These are phyloP conservation scores for Cydia fagiglandana DNA, from an alignment of 1,140 invertebrate genomes.

Conservation along the genomic window DNA sequence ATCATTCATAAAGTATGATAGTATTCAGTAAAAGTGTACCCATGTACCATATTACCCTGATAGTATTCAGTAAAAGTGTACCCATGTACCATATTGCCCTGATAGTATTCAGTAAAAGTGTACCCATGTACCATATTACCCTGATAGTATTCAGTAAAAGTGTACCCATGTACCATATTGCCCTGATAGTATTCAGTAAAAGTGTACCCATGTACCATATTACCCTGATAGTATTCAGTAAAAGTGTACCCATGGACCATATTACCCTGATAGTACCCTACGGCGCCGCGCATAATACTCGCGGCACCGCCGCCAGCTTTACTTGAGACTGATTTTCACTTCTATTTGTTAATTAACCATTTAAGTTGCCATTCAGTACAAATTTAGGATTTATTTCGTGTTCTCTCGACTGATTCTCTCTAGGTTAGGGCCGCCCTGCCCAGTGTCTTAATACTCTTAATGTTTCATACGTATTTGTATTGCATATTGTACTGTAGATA, in stretches of 20 bases:
- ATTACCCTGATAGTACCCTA: not conserved
- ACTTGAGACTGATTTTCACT: constrained; percentile 51
- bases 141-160: not conserved
- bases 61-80: not conserved
- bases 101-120: not conserved
- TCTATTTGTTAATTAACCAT: constrained; percentile 37
- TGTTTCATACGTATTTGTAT: constrained; percentile 18
- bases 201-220: too few relatives aligned
- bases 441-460: constrained; percentile 30
- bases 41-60: too few relatives aligned
- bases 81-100: too few relatives aligned
- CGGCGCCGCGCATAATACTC: constrained; percentile 1
- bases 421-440: constrained; percentile 31
- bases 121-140: too few relatives aligned
- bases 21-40: too few relatives aligned
- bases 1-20: too few relatives aligned
- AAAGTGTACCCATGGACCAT: too few relatives aligned
- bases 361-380: constrained; percentile 49
- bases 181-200: not conserved
- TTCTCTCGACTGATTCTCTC: constrained; percentile 37
- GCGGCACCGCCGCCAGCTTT: constrained; percentile 20
- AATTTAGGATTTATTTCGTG: constrained; percentile 42
- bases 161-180: too few relatives aligned
- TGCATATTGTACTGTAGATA: not conserved
- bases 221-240: too few relatives aligned